phyloP scores from a whole-genome alignment of 2,797 vertebrate genomes.

The Rachycentron canadum region DNA sequence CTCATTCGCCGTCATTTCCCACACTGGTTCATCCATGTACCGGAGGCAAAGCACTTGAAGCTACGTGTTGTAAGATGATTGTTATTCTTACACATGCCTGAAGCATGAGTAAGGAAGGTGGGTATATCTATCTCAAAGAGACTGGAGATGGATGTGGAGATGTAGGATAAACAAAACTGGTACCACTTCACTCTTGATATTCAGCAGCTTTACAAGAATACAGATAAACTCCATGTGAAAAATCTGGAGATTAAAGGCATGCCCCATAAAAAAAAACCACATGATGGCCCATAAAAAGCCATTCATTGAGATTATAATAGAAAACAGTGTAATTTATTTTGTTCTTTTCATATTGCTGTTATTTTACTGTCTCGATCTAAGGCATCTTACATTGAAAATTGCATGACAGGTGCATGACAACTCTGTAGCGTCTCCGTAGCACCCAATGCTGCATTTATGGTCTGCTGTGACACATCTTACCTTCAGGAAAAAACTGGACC shows the following conservation, averaged over 20 bases:
- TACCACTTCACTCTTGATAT: constrained; percentile 20
- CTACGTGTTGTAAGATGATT: constrained; percentile 57
- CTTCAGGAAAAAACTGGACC: too few species aligned
- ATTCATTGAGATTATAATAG: not conserved
- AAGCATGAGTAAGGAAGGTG: constrained; percentile 27
- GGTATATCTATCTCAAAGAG: constrained; percentile 27
- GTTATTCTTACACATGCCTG: constrained; percentile 61
- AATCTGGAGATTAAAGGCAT: not conserved
- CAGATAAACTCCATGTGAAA: constrained; percentile 14
- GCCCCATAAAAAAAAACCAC: not conserved
- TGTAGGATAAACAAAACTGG: constrained; percentile 4
- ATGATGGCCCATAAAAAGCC: not conserved
- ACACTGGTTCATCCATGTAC: constrained; percentile 54
- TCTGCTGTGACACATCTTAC: too few species aligned
- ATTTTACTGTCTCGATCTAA: not conserved
- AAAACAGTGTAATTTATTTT: not conserved
- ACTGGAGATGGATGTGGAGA: constrained; percentile 5
- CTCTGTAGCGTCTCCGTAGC: too few species aligned
- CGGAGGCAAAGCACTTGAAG: constrained; percentile 30
- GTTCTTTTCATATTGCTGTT: not conserved
- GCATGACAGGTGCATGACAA: not conserved
- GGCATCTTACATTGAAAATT: not conserved
- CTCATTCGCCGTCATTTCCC: constrained; percentile 49
- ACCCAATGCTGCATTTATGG: too few species aligned
- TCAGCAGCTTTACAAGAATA: not conserved